Evolutionary conservation across 2,797 vertebrate species (phyloP), one percentile per base, ranked within the genome.

Genomic region (Cichlasoma orientale): DNA sequence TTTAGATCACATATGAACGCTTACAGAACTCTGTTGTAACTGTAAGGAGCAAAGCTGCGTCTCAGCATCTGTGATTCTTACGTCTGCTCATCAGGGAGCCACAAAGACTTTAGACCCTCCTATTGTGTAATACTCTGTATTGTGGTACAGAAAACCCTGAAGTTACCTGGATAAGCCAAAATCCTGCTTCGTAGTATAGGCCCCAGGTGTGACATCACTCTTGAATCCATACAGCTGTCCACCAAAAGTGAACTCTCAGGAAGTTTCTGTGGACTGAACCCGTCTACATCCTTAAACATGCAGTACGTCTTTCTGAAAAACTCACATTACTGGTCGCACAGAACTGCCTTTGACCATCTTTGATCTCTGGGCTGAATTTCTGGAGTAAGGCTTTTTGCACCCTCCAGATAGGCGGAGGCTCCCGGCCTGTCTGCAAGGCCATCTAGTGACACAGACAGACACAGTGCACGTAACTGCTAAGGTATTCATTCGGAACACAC

Each of bases 301-400:
- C 0, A 1, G 21, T 25, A 6, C 1, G 2, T 44, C 59, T 19
- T 54, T 55, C 1, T 33, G 54, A 12, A 57, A 83, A 78, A 95
- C 97, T 97, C 92, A 98, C 97, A 5, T 98, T 98, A 91, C 97
- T 98, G 78, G 97, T 97, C 68, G 97, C 97, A 54, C 97, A 97
- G 90, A 98, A 98, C 90, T 98, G 97, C 9, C 97, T 92, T 78
- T 98, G 97, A 57, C 97, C 97, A 1, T 98, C 97, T 90, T 97
- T 98, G 91, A 98, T 98, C 90, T 98, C 97, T 0, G 97, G 97
- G 71, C 96, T 97, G 92, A 98, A 98, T 61, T 98, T 98, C 93
- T 98, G 97, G 57, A 98, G 95, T 80, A 98, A 90, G 4, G 97
- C 97, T 87, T 98, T 98, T 93, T 98, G 97, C 21, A 98, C 97